phyloP scores from a whole-genome alignment of 1,140 invertebrate genomes.

The Andrena cerasifolii region DNA sequence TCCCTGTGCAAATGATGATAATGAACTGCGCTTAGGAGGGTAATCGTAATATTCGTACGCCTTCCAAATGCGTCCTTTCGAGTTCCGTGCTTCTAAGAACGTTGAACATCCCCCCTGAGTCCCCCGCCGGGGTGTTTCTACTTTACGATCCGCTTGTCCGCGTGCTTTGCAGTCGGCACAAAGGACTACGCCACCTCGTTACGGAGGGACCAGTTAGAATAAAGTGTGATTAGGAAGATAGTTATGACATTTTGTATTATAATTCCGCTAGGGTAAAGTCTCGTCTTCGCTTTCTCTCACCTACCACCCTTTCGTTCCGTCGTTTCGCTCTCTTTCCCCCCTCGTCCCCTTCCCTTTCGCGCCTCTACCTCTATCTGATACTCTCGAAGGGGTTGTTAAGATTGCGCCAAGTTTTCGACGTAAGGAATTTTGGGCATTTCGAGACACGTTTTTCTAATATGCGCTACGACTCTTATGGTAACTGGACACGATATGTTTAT shows the following conservation, averaged over 20 bases:
- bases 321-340: not conserved
- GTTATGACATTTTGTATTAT: constrained; percentile 82
- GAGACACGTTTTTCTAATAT: constrained; percentile 7
- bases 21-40: constrained; percentile 70
- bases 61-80: constrained; percentile 69
- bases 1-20: constrained; percentile 61
- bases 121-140: constrained; percentile 74
- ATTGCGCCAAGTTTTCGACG: constrained; percentile 75
- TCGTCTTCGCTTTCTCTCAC: constrained; percentile 42
- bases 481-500: too few relatives aligned
- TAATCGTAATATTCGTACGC: constrained; percentile 69
- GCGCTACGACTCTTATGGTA: not conserved
- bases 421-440: constrained; percentile 35
- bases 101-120: constrained; percentile 62
- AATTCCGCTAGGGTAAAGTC: constrained; percentile 76
- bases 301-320: constrained; percentile 14
- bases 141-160: constrained; percentile 78
- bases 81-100: constrained; percentile 67
- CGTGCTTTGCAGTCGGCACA: constrained; percentile 71
- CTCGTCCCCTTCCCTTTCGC: constrained; percentile 29
- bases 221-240: constrained; percentile 82
- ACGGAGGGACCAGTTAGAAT: constrained; percentile 80
- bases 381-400: constrained; percentile 76
- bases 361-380: constrained; percentile 1
- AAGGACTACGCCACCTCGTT: constrained; percentile 76